Conservation (phyloP, 2,797 vertebrate genomes). For the Botia kubotai region DNA sequence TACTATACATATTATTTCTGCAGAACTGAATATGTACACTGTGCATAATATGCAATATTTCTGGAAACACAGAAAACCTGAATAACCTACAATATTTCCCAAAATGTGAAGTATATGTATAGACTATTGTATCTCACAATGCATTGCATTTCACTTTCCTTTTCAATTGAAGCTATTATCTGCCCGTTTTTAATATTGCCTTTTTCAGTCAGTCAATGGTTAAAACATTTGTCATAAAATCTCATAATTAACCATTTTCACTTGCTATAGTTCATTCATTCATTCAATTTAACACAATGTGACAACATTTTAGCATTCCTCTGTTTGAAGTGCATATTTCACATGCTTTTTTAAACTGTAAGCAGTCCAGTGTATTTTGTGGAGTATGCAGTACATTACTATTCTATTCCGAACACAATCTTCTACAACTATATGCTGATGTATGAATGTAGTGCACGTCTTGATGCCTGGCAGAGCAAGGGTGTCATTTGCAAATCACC, state of each 20-base stretch:
- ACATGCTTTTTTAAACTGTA: background rate
- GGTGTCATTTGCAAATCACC: background rate
- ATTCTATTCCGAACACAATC: conserved; percentile 10
- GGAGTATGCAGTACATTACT: background rate
- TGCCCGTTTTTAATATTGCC: no score
- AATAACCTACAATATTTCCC: background rate
- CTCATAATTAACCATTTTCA: no score
- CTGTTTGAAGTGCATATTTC: background rate
- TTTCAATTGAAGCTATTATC: no score
- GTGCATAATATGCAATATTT: background rate
- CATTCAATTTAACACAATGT: background rate
- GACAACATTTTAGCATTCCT: background rate
- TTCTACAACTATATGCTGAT: no score
- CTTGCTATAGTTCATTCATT: no score
- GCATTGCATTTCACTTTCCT: background rate
- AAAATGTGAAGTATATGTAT: background rate
- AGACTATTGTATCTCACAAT: background rate
- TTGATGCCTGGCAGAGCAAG: conserved; percentile 14
- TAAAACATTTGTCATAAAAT: no score
- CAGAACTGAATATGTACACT: background rate
- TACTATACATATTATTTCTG: no score
- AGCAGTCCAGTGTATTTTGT: background rate
- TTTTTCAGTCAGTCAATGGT: no score
- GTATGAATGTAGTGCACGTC: conserved; percentile 18
- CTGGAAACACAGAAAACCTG: background rate